phyloP scores from a whole-genome alignment of 2,797 vertebrate species.

The Pogoniulus pusillus region DNA sequence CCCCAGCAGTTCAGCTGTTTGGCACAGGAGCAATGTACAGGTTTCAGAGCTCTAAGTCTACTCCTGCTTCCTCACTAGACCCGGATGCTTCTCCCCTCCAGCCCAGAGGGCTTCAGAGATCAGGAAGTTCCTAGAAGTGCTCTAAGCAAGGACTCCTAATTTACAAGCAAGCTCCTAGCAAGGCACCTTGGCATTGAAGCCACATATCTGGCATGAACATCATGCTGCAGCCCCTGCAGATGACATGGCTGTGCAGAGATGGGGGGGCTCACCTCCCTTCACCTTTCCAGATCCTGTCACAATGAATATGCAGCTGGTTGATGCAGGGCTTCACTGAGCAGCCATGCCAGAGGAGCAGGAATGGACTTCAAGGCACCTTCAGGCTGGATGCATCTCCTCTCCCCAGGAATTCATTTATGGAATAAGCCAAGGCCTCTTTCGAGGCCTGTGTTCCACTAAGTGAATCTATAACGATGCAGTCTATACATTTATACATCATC shows the following conservation, averaged over 20 bases:
- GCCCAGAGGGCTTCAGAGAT: not conserved
- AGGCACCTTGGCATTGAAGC: not conserved
- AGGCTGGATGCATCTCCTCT: constrained; percentile 27
- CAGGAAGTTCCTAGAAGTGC: not conserved
- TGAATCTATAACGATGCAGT: constrained; percentile 68
- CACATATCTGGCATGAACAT: fast-evolving
- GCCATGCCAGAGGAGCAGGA: not conserved
- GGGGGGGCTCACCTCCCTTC: not conserved
- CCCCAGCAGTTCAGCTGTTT: not conserved
- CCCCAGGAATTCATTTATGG: constrained; percentile 57
- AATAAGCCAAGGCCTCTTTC: constrained; percentile 47
- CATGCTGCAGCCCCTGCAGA: fast-evolving
- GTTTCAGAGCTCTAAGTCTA: not conserved
- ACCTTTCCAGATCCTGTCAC: not conserved
- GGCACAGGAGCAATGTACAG: not conserved
- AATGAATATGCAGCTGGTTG: not conserved
- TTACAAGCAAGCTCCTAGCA: not conserved
- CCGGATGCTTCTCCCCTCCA: not conserved
- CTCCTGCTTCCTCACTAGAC: not conserved
- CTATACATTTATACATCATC: constrained; percentile 67
- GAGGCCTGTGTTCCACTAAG: constrained; percentile 50
- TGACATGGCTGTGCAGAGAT: fast-evolving
- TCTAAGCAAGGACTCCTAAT: not conserved
- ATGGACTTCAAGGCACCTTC: constrained; percentile 19
- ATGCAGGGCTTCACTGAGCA: not conserved